Conservation (phyloP, 92 coral and sea anemone species). For the Nematostella vectensis region DNA sequence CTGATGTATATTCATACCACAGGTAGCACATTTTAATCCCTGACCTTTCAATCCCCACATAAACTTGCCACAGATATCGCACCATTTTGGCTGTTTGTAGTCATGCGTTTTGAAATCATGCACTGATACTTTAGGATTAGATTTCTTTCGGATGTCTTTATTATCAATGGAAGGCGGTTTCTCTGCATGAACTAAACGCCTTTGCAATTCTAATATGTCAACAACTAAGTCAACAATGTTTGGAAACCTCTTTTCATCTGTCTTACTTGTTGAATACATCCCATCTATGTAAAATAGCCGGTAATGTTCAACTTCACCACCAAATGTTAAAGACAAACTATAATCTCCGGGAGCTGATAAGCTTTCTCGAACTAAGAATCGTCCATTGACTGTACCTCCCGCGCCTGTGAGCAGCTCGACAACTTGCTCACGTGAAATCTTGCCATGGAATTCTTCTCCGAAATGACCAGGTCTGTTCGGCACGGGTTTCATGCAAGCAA, state of each 20-base stretch:
- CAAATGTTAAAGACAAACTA: slow-evolving; percentile 83
- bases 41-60: slow-evolving; percentile 97
- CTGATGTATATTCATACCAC: slow-evolving; percentile 84
- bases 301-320: slow-evolving; percentile 73
- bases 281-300: slow-evolving; percentile 68
- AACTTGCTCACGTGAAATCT: slow-evolving; percentile 80
- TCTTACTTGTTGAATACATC: slow-evolving; percentile 48
- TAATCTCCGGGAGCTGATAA: slow-evolving; percentile 85
- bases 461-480: slow-evolving; percentile 77
- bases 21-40: slow-evolving; percentile 81
- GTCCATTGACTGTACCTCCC: slow-evolving; percentile 69
- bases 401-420: slow-evolving; percentile 70
- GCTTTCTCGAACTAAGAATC: slow-evolving; percentile 91
- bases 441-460: slow-evolving; percentile 93
- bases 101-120: slow-evolving; percentile 69
- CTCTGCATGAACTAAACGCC: slow-evolving; percentile 48
- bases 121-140: slow-evolving; percentile 21
- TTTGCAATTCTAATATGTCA: slow-evolving; percentile 74
- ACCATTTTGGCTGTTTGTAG: slow-evolving; percentile 96
- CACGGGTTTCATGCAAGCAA: slow-evolving; percentile 88
- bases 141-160: slow-evolving; percentile 33
- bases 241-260: slow-evolving; percentile 44
- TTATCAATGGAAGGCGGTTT: slow-evolving; percentile 41
- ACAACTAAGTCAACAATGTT: slow-evolving; percentile 78
- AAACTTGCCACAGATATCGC: slow-evolving; percentile 78